Evolutionary conservation across 2,113 vertebrate genomes (phyloP).

Genomic region (Ctenomys sociabilis): DNA sequence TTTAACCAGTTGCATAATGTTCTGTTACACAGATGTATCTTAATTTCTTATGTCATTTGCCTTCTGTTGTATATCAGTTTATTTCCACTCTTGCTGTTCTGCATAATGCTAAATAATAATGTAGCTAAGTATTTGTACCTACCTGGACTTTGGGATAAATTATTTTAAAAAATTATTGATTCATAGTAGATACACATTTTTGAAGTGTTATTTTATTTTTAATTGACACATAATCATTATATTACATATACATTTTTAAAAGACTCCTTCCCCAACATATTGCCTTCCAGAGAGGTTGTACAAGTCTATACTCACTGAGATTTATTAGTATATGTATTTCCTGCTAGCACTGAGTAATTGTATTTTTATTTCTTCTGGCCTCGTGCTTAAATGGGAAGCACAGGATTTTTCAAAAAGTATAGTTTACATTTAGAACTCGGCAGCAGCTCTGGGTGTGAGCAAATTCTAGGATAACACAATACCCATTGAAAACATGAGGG

Average conservation of each 20-base stretch:
- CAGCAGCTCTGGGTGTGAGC: background rate
- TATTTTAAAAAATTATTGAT: background rate
- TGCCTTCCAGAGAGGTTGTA: background rate
- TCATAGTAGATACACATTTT: background rate
- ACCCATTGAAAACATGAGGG: too few relatives aligned
- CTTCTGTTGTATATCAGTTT: background rate
- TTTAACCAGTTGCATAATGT: background rate
- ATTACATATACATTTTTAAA: background rate
- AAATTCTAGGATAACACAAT: background rate
- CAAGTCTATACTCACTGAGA: background rate
- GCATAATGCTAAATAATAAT: background rate
- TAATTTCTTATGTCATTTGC: constrained; percentile 8
- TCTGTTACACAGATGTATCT: background rate
- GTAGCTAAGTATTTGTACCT: constrained; percentile 2
- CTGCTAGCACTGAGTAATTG: background rate
- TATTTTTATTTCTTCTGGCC: background rate
- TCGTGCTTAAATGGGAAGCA: background rate
- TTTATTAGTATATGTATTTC: background rate
- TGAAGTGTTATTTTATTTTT: background rate
- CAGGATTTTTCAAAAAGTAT: background rate
- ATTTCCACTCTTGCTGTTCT: constrained; percentile 34
- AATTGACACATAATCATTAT: background rate
- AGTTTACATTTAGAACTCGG: background rate
- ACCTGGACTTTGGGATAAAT: background rate
- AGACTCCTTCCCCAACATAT: background rate